Evolutionary conservation across 2,888 invertebrate species (phyloP).

Genomic region (Cosmia trapezina): DNA sequence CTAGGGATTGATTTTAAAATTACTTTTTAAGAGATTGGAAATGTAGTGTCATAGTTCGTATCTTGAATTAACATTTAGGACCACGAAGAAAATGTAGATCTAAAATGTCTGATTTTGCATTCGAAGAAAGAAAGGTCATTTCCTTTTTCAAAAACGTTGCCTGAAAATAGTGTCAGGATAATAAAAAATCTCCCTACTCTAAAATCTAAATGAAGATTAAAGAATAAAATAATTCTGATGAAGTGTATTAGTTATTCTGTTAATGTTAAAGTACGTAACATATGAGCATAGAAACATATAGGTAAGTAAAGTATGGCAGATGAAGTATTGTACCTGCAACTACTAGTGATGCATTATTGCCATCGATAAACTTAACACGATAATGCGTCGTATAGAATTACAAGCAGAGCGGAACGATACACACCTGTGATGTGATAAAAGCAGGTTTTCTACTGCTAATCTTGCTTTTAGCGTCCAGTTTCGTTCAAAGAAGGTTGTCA

Average conservation of each 20-base stretch:
- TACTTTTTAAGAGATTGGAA: no score
- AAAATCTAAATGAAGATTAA: neutral
- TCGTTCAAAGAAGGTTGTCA: constrained; percentile 50
- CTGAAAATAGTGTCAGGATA: neutral
- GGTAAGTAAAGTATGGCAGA: constrained; percentile 10
- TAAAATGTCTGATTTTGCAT: neutral
- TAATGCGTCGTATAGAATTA: constrained; percentile 59
- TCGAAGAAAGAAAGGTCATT: neutral
- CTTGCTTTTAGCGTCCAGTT: constrained; percentile 42
- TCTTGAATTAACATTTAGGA: neutral
- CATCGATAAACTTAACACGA: constrained; percentile 61
- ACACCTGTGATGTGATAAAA: constrained; percentile 51
- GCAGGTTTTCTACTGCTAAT: constrained; percentile 43
- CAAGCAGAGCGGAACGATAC: constrained; percentile 55
- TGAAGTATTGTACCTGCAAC: constrained; percentile 34
- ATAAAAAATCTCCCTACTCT: neutral
- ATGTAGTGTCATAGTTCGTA: no score
- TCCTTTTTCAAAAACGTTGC: neutral
- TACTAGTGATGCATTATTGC: constrained; percentile 57
- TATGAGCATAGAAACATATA: neutral
- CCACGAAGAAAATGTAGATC: neutral
- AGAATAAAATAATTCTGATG: no score
- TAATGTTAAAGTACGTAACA: neutral
- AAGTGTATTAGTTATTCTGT: no score
- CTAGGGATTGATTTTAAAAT: no score